These are phyloP conservation scores for Thamnaconus septentrionalis DNA, from an alignment of 2,113 vertebrate species.

Conservation along the genomic window DNA sequence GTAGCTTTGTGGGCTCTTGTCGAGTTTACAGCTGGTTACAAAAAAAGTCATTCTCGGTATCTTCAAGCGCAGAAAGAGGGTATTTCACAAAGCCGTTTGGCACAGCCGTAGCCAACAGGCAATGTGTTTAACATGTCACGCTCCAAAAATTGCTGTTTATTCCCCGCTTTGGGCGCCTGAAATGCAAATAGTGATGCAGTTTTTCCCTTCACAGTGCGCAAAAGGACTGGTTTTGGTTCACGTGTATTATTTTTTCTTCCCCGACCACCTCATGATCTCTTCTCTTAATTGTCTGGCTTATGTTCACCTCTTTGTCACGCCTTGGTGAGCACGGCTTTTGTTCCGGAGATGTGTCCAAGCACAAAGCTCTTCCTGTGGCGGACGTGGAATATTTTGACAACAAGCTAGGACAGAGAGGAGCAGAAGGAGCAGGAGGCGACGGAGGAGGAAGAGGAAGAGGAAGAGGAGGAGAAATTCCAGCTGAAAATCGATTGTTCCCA, in stretches of 20 bases:
- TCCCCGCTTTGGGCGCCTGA: slow-evolving; percentile 54
- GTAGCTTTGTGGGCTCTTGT: slow-evolving; percentile 16
- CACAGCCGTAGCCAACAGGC: slow-evolving; percentile 62
- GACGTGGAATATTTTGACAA: slow-evolving; percentile 45
- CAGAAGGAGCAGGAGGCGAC: not conserved
- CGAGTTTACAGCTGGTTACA: slow-evolving; percentile 54
- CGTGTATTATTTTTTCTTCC: slow-evolving; percentile 31
- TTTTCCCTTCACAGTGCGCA: slow-evolving; percentile 35
- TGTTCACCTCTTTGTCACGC: slow-evolving; percentile 47
- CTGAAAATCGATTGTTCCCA: slow-evolving; percentile 40
- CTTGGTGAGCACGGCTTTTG: slow-evolving; percentile 35
- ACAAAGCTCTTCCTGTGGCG: slow-evolving; percentile 12
- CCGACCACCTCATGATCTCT: slow-evolving; percentile 53
- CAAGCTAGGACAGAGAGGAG: slow-evolving; percentile 3
- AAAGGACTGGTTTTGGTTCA: slow-evolving; percentile 1
- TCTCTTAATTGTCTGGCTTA: slow-evolving; percentile 63
- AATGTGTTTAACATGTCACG: slow-evolving; percentile 75
- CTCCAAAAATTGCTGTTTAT: slow-evolving; percentile 73
- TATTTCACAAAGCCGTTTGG: slow-evolving; percentile 67
- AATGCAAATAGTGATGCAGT: slow-evolving; percentile 66
- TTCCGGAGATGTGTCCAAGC: slow-evolving; percentile 39
- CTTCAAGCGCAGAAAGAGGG: slow-evolving; percentile 44
- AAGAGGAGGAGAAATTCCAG: slow-evolving; percentile 13
- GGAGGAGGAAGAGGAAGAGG: not conserved
- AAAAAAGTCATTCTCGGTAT: slow-evolving; percentile 57